Evolutionary conservation across 53 echinoderm and acorn worm genomes (phyloP), one percentile per base, ranked within the genome.

Genomic region (Paracentrotus lividus): DNA sequence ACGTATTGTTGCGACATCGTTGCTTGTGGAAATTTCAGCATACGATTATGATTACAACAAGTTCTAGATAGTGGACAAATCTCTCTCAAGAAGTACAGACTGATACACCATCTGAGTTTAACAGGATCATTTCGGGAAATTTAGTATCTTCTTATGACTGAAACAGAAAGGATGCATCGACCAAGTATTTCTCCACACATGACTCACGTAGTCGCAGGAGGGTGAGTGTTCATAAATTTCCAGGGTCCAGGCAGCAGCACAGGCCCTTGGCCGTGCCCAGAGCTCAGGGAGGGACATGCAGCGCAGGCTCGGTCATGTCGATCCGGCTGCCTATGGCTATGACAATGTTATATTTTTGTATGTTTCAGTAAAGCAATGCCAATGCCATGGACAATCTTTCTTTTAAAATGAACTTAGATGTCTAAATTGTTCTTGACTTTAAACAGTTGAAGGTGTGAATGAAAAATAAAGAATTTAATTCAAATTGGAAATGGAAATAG

Each of bases 171-270:
- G 47, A 98, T 98, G 98, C 95, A 95, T 94, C 94, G 94, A 94
- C 95, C 97, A 90, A 85, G 90, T 31, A 87, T 98, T 94, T 98
- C 98, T 81, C 94, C 98, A 77, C 98, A 98, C 88, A 96, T 96
- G 96, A 97, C 96, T 33, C 98, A 98, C 95, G 96, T 98, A 56
- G 97, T 98, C 67, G 98, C 98, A 72, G 98, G 98, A 96, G 98
- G 98, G 98, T 98, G 53, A 97, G 98, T 97, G 38, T 52, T 51
- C 64, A 31, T 8, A 45, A 54, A 45, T 29, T 86, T 86, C 27
- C 64, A 40, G 72, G 72, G 40, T 72, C 5, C 29, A 66, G 66
- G 66, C 51, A 6, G 60, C 66, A 72, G 38, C 72, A 27, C 12
- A 47, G 47, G 81, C n/a, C 47, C 15, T 38, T 42, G 43, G 44